phyloP scores from a whole-genome alignment of 2,113 vertebrate species.

The Lota lota region DNA sequence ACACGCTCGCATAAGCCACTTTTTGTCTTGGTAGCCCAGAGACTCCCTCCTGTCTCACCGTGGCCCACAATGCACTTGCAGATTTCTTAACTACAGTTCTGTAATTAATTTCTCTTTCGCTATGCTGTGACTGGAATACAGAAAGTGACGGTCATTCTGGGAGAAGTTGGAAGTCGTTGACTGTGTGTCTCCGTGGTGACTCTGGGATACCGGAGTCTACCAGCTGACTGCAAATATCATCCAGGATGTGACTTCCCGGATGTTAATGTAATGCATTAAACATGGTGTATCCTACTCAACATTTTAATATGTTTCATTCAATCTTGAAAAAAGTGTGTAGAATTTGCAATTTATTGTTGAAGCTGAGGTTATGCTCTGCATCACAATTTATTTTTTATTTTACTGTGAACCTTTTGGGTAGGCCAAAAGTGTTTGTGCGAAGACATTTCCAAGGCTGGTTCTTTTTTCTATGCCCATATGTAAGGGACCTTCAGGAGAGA shows the following conservation, averaged over 20 bases:
- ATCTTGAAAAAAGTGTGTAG: too few relatives aligned
- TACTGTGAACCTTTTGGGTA: too few relatives aligned
- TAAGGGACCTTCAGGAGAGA: neutral
- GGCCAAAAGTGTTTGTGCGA: too few relatives aligned
- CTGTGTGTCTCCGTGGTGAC: constrained; percentile 21
- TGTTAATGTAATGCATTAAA: too few relatives aligned
- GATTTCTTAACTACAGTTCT: constrained; percentile 19
- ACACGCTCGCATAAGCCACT: constrained; percentile 60
- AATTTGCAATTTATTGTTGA: too few relatives aligned
- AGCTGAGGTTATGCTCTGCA: too few relatives aligned
- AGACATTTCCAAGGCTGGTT: neutral
- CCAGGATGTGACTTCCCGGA: too few relatives aligned
- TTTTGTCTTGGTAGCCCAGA: constrained; percentile 39
- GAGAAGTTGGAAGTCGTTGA: constrained; percentile 25
- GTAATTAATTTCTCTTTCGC: constrained; percentile 1
- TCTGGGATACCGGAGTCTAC: neutral
- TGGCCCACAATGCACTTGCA: constrained; percentile 11
- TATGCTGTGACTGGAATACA: constrained; percentile 7
- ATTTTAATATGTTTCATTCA: too few relatives aligned
- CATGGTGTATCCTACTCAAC: too few relatives aligned
- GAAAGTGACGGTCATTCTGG: constrained; percentile 24
- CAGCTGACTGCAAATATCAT: constrained; percentile 5
- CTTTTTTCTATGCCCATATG: neutral
- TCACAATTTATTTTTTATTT: too few relatives aligned
- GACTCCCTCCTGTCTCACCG: constrained; percentile 4